A percentile compares a stretch with the other conserved stretches of the same genome.
These are phyloP conservation scores for Myotis daubentonii DNA, from an alignment of 2,797 vertebrate genomes.

Conservation along the genomic window DNA sequence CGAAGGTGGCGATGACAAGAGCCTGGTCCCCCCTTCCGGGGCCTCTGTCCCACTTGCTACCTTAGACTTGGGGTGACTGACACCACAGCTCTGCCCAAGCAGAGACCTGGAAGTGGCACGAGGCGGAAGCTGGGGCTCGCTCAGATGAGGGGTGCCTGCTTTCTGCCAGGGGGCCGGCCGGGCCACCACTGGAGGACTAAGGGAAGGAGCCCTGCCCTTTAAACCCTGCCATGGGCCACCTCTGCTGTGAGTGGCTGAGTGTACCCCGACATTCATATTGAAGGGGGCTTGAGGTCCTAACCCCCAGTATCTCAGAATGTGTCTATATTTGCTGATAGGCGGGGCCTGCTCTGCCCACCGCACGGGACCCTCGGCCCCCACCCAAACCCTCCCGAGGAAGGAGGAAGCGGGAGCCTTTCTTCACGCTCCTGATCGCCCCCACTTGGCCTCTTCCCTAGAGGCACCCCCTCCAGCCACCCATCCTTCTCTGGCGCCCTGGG, in stretches of 20 bases:
- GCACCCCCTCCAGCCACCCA: neutral
- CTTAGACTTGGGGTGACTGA: neutral
- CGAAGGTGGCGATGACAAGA: no score
- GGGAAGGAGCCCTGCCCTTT: neutral
- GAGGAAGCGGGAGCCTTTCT: neutral
- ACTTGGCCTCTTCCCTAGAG: neutral
- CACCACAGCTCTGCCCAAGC: neutral
- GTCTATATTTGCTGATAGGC: neutral
- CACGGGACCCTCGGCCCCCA: fast-evolving
- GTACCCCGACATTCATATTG: neutral
- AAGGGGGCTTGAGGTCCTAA: neutral
- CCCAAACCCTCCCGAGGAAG: fast-evolving
- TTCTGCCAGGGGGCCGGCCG: neutral
- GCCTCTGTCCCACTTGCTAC: neutral
- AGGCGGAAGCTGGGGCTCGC: neutral
- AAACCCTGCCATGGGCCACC: fast-evolving
- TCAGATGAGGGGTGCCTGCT: neutral
- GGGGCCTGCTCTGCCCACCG: neutral
- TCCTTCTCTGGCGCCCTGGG: fast-evolving
- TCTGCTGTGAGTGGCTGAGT: neutral
- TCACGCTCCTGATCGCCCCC: fast-evolving
- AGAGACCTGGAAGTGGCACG: neutral
- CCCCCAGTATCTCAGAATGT: neutral
- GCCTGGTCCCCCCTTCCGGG: neutral
- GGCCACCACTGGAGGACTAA: no score